Percentiles rank a stretch among this genome's conserved stretches.
phyloP scores from a whole-genome alignment of 2,888 invertebrate species.

The Ecdyonurus torrentis region DNA sequence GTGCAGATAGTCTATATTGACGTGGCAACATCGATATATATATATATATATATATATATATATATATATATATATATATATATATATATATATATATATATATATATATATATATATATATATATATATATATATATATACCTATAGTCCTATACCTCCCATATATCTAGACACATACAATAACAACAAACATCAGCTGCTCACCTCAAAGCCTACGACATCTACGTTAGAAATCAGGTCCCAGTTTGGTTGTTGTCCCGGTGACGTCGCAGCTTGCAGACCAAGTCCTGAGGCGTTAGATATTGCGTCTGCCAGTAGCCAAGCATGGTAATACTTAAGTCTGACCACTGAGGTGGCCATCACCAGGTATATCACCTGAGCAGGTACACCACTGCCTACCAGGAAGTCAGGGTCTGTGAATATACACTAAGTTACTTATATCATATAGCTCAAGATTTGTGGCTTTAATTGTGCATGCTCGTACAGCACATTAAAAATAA shows the following conservation, averaged over 20 bases:
- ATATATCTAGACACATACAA: no score
- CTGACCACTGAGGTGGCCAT: constrained; percentile 61
- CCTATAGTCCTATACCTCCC: no score
- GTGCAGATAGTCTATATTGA: no score
- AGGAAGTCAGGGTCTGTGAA: constrained; percentile 45
- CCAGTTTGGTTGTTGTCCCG: constrained; percentile 66
- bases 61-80: no score
- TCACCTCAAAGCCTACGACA: constrained; percentile 73
- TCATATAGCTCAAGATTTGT: background rate
- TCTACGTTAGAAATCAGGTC: constrained; percentile 86
- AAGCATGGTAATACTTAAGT: constrained; percentile 94
- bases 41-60: no score
- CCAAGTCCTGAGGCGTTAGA: constrained; percentile 91
- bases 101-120: no score
- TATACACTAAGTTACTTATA: no score
- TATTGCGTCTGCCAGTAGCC: constrained; percentile 87
- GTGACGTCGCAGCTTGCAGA: constrained; percentile 45
- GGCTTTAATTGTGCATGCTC: background rate
- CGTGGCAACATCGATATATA: no score
- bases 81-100: no score
- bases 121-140: no score
- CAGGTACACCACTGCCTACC: constrained; percentile 34
- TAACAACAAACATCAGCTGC: no score
- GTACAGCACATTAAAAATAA: background rate
- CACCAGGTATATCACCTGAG: constrained; percentile 58